These are phyloP conservation scores for Zoanthus sociatus DNA, from an alignment of 92 coral and sea anemone species.

Conservation along the genomic window DNA sequence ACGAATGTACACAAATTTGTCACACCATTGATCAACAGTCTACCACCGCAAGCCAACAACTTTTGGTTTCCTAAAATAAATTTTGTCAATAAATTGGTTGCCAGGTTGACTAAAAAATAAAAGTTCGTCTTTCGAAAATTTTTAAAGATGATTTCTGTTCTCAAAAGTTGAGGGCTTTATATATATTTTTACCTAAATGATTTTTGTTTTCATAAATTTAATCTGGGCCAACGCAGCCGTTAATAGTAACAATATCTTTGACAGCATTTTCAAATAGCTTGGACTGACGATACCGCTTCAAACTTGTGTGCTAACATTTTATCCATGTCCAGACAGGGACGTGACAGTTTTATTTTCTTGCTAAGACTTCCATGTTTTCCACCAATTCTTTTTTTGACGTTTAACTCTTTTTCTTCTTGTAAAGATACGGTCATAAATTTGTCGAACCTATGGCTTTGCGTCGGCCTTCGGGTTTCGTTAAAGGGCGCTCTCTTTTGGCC, in stretches of 20 bases:
- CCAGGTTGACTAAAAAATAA: not conserved
- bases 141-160: not conserved
- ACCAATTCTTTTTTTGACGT: slow-evolving; percentile 23
- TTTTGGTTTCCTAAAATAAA: slow-evolving; percentile 4
- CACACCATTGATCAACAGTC: slow-evolving; percentile 24
- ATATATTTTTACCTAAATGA: not conserved
- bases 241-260: not conserved
- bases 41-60: not conserved
- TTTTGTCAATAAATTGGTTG: not conserved
- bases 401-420: slow-evolving; percentile 38
- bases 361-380: slow-evolving; percentile 4
- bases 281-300: slow-evolving; percentile 11
- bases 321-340: slow-evolving; percentile 44
- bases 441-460: not conserved
- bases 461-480: not conserved
- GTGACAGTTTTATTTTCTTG: slow-evolving; percentile 32
- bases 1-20: slow-evolving; percentile 38
- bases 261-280: slow-evolving; percentile 32
- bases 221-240: not conserved
- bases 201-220: slow-evolving; percentile 10
- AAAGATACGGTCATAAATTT: slow-evolving; percentile 30
- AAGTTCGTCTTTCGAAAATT: not conserved
- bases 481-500: not conserved
- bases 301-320: slow-evolving; percentile 45
- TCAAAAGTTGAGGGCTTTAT: not conserved